These are phyloP conservation scores for Piaya cayana DNA, from an alignment of 2,113 vertebrate species.

Conservation along the genomic window DNA sequence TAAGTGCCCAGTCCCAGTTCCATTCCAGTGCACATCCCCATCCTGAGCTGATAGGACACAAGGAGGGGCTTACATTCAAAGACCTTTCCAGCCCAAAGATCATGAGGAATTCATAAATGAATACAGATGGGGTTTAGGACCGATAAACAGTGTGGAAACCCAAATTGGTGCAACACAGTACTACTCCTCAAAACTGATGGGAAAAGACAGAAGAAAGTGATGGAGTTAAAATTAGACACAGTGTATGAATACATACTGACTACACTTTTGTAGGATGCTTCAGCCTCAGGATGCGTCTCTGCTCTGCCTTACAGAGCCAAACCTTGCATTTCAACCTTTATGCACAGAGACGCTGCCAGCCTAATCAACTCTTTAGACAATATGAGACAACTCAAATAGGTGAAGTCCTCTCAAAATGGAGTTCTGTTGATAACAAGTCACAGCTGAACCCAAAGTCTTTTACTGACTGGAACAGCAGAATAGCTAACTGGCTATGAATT, in stretches of 20 bases:
- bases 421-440: not conserved
- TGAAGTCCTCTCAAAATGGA: not conserved
- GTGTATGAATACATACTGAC: not conserved
- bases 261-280: not conserved
- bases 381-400: not conserved
- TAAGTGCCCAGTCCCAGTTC: not conserved
- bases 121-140: not conserved
- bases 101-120: not conserved
- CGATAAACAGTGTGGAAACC: not conserved
- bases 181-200: not conserved
- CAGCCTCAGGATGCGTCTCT: not conserved
- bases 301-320: not conserved
- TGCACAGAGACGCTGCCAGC: not conserved
- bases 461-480: not conserved
- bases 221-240: not conserved
- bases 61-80: not conserved
- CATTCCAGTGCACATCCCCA: not conserved
- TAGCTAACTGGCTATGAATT: not conserved
- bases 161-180: not conserved
- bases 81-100: not conserved
- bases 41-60: not conserved
- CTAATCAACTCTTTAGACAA: not conserved
- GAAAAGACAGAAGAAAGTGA: not conserved
- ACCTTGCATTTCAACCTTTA: not conserved
- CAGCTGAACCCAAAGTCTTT: not conserved